Conservation (phyloP, 2,888 invertebrate species). For the Stegophylla sp. region DNA sequence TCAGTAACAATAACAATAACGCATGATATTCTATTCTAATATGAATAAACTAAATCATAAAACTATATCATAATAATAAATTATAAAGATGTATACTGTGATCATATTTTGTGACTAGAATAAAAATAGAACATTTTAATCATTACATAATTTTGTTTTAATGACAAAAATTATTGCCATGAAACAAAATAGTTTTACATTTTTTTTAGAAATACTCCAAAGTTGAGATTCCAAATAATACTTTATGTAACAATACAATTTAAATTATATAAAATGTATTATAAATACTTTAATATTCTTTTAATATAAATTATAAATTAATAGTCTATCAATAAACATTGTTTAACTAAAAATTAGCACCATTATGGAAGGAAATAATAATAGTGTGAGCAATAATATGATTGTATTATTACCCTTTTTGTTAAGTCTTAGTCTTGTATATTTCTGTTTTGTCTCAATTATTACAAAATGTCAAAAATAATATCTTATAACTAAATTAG, state of each 20-base stretch:
- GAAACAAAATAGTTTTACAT: too few relatives aligned
- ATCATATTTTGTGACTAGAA: slow-evolving; percentile 17
- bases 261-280: neutral
- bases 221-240: slow-evolving; percentile 3
- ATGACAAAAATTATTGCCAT: neutral
- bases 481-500: slow-evolving; percentile 27
- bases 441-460: neutral
- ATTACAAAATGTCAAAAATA: neutral
- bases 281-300: slow-evolving; percentile 2
- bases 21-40: neutral
- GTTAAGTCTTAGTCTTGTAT: slow-evolving; percentile 6
- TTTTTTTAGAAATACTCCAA: slow-evolving; percentile 7
- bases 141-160: neutral
- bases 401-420: slow-evolving; percentile 14
- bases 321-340: neutral
- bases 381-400: slow-evolving; percentile 7
- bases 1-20: slow-evolving; percentile 36
- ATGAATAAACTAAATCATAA: neutral
- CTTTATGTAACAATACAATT: neutral
- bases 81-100: slow-evolving; percentile 8
- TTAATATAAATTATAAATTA: neutral
- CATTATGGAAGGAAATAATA: slow-evolving; percentile 20
- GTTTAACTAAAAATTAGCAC: slow-evolving; percentile 35
- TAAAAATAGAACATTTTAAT: neutral
- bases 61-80: slow-evolving; percentile 3